Evolutionary conservation across 1,140 invertebrate genomes (phyloP).

Genomic region (Heliconius hewitsoni): DNA sequence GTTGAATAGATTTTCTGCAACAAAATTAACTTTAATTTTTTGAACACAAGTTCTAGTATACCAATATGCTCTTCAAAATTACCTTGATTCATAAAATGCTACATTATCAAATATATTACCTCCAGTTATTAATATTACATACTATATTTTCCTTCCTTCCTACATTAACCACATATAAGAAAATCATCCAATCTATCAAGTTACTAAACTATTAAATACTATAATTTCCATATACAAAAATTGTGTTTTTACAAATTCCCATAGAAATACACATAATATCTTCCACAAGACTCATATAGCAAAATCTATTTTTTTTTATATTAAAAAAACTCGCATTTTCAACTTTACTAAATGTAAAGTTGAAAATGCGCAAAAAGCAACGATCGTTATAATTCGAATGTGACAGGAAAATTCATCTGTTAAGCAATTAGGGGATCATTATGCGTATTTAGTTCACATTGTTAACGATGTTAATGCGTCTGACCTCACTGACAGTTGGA

Average conservation of each 20-base stretch:
- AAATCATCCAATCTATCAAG: too few species aligned
- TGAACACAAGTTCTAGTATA: not conserved
- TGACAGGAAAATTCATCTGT: constrained; percentile 47
- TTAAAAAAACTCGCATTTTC: not conserved
- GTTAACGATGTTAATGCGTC: constrained; percentile 36
- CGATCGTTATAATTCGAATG: constrained; percentile 25
- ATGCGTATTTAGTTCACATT: constrained; percentile 49
- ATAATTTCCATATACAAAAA: not conserved
- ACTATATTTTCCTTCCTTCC: too few species aligned
- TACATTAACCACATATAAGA: too few species aligned
- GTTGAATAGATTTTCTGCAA: constrained; percentile 1
- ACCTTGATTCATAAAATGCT: not conserved
- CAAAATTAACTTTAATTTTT: not conserved
- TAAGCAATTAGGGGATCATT: constrained; percentile 46
- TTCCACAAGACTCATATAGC: too few species aligned
- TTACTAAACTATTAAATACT: too few species aligned
- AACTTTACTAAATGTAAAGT: too few species aligned
- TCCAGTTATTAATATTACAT: not conserved
- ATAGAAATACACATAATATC: too few species aligned
- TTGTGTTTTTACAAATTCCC: not conserved
- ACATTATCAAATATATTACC: too few species aligned
- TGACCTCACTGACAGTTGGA: constrained; percentile 34
- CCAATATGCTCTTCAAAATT: not conserved
- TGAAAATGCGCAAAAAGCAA: not conserved
- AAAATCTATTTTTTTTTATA: too few species aligned